Evolutionary conservation across 2,888 invertebrate species (phyloP), one percentile per base, ranked within the genome.

Genomic region (Criorhina ranunculi): DNA sequence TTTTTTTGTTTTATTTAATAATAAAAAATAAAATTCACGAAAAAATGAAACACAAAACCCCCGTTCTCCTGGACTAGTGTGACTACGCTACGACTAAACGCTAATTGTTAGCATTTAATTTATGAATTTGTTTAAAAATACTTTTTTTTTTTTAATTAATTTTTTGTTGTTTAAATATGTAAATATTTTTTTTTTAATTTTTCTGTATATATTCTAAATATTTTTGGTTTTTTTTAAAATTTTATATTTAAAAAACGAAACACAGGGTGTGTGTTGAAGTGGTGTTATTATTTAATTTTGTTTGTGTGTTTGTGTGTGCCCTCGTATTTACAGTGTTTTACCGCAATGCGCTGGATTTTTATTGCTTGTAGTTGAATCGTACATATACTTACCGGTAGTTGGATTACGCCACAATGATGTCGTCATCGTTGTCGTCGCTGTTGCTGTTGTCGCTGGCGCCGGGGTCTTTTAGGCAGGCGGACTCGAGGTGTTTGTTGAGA

Each of bases 401-500:
- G 35, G 67, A 82, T 88, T 91, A 92, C 87, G 91, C 91, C 77
- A 91, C 92, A 76, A 91, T 89, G 81, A 92, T 91, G 77, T 92
- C 91, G 85, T 91, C 91, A 55, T 91, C 91, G 79, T 91, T 91
- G 73, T 91, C 91, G 83, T 91, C 91, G 60, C 88, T n/a, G n/a
- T n/a, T 88, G 59, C 90, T 91, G 44, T 88, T 62, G 17, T 87
- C 86, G 35, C 80, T 85, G 12, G 81, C 87, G 5, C 88, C 88
- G 1, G 86, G 83, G 60, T 95, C 94, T 87, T 94, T 94, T 89
- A 94, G 93, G 92, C 98, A 98, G 29, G 97, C 95, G 40, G 97
- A 96, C 92, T 98, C 98, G 90, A 96, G 95, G 92, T 98, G 98
- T 92, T 98, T 98, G 93, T 97, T 98, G 76, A 98, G 94, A 93